A percentile compares a stretch with the other conserved stretches of the same genome.
phyloP scores from a whole-genome alignment of 2,797 vertebrate genomes.

The Spheniscus humboldti region DNA sequence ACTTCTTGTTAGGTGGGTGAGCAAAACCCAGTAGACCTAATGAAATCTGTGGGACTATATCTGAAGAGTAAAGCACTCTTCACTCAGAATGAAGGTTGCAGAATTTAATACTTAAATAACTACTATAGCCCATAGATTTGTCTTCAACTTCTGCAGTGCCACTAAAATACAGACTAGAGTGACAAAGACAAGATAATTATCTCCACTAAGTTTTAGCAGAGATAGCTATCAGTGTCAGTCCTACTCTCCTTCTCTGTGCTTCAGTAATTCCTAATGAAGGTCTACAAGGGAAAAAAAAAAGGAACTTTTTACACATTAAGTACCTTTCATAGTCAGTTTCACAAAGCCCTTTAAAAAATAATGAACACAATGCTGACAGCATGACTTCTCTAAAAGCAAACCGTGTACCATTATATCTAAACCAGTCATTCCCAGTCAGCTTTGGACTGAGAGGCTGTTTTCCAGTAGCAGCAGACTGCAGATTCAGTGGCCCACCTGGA shows the following conservation, averaged over 20 bases:
- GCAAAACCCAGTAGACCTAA: background rate
- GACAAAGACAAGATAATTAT: constrained; percentile 40
- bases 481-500: background rate
- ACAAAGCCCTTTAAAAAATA: background rate
- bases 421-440: background rate
- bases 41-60: background rate
- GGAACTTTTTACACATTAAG: background rate
- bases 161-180: background rate
- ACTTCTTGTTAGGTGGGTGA: background rate
- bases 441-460: background rate
- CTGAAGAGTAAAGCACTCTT: background rate
- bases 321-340: background rate
- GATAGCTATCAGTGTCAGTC: background rate
- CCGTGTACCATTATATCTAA: rapidly evolving
- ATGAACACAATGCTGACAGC: background rate
- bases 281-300: background rate
- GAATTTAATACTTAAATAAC: background rate
- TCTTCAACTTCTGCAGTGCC: background rate
- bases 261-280: constrained; percentile 20
- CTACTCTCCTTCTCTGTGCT: background rate
- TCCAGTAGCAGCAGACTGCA: background rate
- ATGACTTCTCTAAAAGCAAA: background rate
- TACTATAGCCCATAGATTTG: background rate
- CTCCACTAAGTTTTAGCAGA: constrained; percentile 27
- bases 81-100: background rate